Base-by-base conservation (phyloP, 2,888 invertebrate genomes). In the Lithosia quadra region DNA sequence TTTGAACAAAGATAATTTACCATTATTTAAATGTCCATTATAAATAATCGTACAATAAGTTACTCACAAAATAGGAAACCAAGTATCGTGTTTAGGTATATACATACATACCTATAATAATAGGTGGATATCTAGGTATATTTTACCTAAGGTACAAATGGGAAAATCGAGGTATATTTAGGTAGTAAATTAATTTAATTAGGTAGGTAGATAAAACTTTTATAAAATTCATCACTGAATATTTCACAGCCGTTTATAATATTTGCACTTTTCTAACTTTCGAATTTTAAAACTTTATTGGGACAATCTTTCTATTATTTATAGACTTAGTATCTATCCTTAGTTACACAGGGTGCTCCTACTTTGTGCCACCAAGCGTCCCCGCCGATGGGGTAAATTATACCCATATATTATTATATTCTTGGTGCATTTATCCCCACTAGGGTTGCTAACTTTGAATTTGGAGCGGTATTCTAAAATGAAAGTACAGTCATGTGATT, bases 161-260 rank as follows among this genome's bases (percentile, higher is more conserved):
- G n/a, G n/a, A n/a, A n/a, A n/a, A 59, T 59, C 24, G 21, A 18
- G 39, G 65, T 72, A 76, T 21, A 72, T 55, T 39, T 71, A 72
- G 67, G 56, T 65, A 59, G 67, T 69, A 36, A 59, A 53, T 66
- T 58, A 43, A n/a, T n/a, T n/a, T 43, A 22, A 34, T 21, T 36
- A 39, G 18, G 60, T 33, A 62, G n/a, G 72, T 61, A 72, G 65
- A 72, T 73, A 78, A 77, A 80, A 74, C 67, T 60, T 67, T 74
- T 86, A 84, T 83, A 86, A 90, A 89, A 90, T 81, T 84, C 81
- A 89, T 88, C 85, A 91, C 88, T 85, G 84, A 71, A 75, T 83
- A 77, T 80, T 85, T 91, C 91, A 91, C 92, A 92, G 91, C 91
- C 91, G 85, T 85, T 69, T 83, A 81, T 75, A 65, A 58, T 83